Percentiles rank a stretch among this genome's conserved stretches.
Evolutionary conservation across 2,797 vertebrate genomes (phyloP).

Genomic region (Kryptolebias ocellatus): DNA sequence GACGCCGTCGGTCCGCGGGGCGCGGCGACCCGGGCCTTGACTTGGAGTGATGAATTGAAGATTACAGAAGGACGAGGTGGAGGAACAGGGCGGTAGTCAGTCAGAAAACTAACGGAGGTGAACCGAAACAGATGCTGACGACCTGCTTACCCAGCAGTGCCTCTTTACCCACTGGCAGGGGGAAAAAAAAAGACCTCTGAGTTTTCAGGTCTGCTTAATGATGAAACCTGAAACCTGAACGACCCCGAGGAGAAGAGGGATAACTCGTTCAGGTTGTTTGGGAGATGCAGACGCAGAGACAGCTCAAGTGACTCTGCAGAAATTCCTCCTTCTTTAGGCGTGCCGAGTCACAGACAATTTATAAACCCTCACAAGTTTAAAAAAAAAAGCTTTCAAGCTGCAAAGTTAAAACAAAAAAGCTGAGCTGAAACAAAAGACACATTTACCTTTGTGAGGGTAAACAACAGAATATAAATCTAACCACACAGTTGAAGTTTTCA

Average conservation of each 20-base stretch:
- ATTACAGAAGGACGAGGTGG: slow-evolving; percentile 36
- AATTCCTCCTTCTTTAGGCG: slow-evolving; percentile 21
- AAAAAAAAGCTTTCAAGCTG: slow-evolving; percentile 21
- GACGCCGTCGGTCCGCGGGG: slow-evolving; percentile 58
- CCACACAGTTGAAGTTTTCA: background rate
- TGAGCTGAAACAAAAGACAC: background rate
- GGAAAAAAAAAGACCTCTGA: slow-evolving; percentile 26
- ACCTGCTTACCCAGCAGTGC: slow-evolving; percentile 44
- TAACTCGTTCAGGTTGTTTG: slow-evolving; percentile 73
- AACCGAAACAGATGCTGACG: slow-evolving; percentile 59
- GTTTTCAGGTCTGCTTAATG: slow-evolving; percentile 57
- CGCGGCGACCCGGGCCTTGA: slow-evolving; percentile 54
- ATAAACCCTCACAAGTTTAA: slow-evolving; percentile 41
- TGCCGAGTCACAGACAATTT: slow-evolving; percentile 28
- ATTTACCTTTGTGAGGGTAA: too few species aligned
- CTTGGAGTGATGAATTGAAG: slow-evolving; percentile 62
- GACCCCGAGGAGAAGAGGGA: slow-evolving; percentile 58
- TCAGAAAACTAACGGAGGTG: slow-evolving; percentile 59
- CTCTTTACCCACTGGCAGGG: slow-evolving; percentile 6
- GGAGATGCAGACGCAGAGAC: slow-evolving; percentile 31
- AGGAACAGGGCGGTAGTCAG: slow-evolving; percentile 43
- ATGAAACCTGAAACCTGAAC: slow-evolving; percentile 46
- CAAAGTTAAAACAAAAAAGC: background rate
- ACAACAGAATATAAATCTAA: too few species aligned
- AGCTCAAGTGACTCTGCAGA: slow-evolving; percentile 46